Evolutionary conservation across 1,140 invertebrate species (phyloP).

Genomic region (Nilaparvata lugens): DNA sequence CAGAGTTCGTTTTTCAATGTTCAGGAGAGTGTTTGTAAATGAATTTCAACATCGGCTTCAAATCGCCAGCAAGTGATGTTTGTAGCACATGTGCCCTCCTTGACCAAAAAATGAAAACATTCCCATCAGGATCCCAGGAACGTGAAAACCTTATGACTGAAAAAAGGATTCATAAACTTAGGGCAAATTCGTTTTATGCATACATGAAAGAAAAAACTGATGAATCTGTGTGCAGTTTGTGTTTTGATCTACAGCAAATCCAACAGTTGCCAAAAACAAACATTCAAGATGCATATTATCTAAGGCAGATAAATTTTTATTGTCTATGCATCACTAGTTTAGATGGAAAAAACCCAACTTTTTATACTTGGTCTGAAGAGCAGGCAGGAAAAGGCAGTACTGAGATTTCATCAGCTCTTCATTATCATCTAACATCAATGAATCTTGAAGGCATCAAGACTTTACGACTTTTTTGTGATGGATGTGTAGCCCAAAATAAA

Average conservation of each 20-base stretch:
- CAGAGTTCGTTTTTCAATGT: constrained; percentile 1
- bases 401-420: constrained; percentile 1
- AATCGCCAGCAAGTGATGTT: no score
- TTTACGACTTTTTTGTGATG: not conserved
- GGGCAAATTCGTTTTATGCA: not conserved
- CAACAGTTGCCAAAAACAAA: not conserved
- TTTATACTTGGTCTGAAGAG: not conserved
- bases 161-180: not conserved
- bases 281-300: constrained; percentile 1
- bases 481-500: constrained; percentile 2
- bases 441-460: constrained; percentile 1
- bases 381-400: constrained; percentile 1
- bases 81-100: no score
- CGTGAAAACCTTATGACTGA: not conserved
- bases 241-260: not conserved
- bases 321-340: not conserved
- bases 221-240: not conserved
- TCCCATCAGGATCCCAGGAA: not conserved
- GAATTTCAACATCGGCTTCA: not conserved
- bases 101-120: not conserved
- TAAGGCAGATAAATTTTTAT: not conserved
- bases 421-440: not conserved
- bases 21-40: not conserved
- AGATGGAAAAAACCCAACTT: not conserved
- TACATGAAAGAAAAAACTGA: not conserved